Evolutionary conservation across 2,888 invertebrate species (phyloP).

Genomic region (Salticus scenicus): DNA sequence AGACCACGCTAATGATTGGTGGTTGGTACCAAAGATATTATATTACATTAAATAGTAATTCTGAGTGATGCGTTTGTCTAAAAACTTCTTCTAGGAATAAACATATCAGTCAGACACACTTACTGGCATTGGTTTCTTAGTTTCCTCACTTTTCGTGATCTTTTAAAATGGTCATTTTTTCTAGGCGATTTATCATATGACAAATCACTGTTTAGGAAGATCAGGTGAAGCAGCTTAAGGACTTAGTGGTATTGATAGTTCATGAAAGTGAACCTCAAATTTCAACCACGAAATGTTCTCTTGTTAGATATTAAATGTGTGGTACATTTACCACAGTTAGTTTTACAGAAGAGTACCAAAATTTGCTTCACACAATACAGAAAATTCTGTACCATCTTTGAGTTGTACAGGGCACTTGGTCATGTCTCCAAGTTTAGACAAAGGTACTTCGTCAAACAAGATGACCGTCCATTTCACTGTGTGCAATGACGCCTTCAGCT

Average conservation of each 20-base stretch:
- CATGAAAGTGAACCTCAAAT: background rate
- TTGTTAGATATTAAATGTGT: background rate
- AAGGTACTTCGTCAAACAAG: conserved; percentile 66
- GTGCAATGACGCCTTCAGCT: conserved; percentile 51
- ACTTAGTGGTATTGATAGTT: background rate
- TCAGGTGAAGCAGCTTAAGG: background rate
- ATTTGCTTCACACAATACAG: background rate
- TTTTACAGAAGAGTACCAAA: background rate
- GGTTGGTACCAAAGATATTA: background rate
- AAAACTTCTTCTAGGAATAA: background rate
- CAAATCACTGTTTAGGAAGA: background rate
- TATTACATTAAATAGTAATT: background rate
- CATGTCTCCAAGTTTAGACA: conserved; percentile 31
- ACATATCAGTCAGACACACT: background rate
- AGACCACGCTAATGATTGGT: background rate
- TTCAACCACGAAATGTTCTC: background rate
- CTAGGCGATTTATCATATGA: background rate
- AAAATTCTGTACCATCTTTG: background rate
- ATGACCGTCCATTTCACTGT: conserved; percentile 62
- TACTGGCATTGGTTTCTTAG: background rate
- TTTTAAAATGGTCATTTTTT: background rate
- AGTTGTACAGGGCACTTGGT: conserved; percentile 1
- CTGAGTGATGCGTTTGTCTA: background rate
- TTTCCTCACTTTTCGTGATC: background rate
- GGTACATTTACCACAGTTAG: background rate